These are phyloP conservation scores for Onychorhynchus coronatus DNA, from an alignment of 2,113 vertebrate species.

Conservation along the genomic window DNA sequence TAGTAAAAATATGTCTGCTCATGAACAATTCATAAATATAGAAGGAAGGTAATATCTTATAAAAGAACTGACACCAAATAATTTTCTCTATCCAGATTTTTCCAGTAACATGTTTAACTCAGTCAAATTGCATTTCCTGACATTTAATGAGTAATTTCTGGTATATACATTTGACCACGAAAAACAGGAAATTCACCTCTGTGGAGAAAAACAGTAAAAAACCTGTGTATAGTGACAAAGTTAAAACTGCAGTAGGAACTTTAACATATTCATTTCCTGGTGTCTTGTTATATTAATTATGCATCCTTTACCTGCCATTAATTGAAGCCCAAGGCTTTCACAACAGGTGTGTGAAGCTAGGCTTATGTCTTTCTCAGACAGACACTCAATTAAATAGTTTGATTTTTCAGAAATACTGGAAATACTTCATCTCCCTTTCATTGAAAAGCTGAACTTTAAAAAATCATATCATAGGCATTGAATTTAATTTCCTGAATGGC, in stretches of 20 bases:
- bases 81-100: slow-evolving; percentile 4
- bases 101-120: neutral
- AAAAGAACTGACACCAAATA: neutral
- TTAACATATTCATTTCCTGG: slow-evolving; percentile 28
- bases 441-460: neutral
- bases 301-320: neutral
- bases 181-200: slow-evolving; percentile 50
- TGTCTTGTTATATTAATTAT: slow-evolving; percentile 38
- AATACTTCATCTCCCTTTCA: neutral
- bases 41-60: neutral
- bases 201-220: slow-evolving; percentile 6
- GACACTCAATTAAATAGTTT: neutral
- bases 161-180: slow-evolving; percentile 33
- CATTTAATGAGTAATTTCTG: slow-evolving; percentile 44
- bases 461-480: neutral
- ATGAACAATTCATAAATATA: neutral
- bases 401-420: neutral
- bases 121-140: slow-evolving; percentile 27
- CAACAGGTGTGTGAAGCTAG: neutral
- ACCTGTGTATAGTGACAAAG: neutral
- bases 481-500: slow-evolving; percentile 13
- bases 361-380: neutral
- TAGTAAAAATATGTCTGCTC: neutral
- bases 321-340: slow-evolving; percentile 29
- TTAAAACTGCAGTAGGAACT: slow-evolving; percentile 1